phyloP scores from a whole-genome alignment of 1,140 invertebrate species.

The Phthorimaea operculella region DNA sequence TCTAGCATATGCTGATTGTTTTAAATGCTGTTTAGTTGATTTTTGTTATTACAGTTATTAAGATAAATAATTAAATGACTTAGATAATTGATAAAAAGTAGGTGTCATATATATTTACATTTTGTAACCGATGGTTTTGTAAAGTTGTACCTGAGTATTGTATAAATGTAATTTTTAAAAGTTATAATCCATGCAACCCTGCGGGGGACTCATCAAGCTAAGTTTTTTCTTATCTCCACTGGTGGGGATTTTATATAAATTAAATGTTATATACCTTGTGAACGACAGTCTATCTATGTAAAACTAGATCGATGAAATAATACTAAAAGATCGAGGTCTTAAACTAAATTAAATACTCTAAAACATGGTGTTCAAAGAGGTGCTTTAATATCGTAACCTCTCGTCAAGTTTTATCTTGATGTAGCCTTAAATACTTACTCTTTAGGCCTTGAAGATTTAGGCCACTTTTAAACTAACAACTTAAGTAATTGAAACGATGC shows the following conservation, averaged over 20 bases:
- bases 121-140: not conserved
- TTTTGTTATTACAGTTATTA: constrained; percentile 4
- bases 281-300: not conserved
- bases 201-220: not conserved
- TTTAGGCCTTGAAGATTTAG: too few species aligned
- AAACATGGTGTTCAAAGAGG: not conserved
- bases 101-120: constrained; percentile 4
- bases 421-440: too few species aligned
- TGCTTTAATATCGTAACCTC: not conserved
- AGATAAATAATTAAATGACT: not conserved
- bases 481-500: too few species aligned
- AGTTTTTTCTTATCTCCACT: not conserved
- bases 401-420: too few species aligned
- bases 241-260: not conserved
- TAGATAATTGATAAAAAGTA: not conserved
- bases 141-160: constrained; percentile 4
- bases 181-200: not conserved
- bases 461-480: too few species aligned
- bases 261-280: not conserved
- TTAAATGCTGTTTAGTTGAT: not conserved
- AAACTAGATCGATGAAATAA: not conserved
- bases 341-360: not conserved
- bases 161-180: not conserved
- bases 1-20: not conserved
- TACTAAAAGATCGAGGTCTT: not conserved